Evolutionary conservation across 1,140 invertebrate genomes (phyloP).

Genomic region (Caenorhabditis briggsae): DNA sequence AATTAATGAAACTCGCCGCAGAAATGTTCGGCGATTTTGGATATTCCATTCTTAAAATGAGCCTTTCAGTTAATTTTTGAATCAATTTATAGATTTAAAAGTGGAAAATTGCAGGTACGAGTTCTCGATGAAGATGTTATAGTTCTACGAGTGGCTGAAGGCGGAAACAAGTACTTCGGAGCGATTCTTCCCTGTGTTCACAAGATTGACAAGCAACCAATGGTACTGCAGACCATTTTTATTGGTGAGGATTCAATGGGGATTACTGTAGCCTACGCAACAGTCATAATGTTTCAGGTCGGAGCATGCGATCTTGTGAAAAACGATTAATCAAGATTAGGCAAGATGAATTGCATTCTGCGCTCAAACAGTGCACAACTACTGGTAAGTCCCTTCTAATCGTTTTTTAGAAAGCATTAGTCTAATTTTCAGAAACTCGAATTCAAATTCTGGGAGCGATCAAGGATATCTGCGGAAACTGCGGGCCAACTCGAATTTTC

Average conservation of each 20-base stretch:
- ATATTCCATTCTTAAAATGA: conserved; percentile 49
- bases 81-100: not conserved
- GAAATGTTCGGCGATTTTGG: conserved; percentile 62
- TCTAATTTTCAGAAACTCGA: conserved; percentile 6
- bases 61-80: conserved; percentile 32
- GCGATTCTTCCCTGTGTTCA: conserved; percentile 58
- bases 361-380: not conserved
- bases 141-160: conserved; percentile 56
- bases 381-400: not conserved
- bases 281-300: conserved; percentile 1
- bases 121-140: conserved; percentile 57
- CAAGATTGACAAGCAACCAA: conserved; percentile 48
- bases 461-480: conserved; percentile 10
- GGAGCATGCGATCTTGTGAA: conserved; percentile 40
- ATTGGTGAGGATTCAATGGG: conserved; percentile 8
- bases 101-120: conserved; percentile 9
- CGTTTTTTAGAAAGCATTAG: not conserved
- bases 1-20: conserved; percentile 39
- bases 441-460: conserved; percentile 19
- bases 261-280: not conserved
- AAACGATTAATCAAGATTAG: conserved; percentile 1
- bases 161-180: conserved; percentile 54
- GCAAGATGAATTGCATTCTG: conserved; percentile 2
- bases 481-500: conserved; percentile 37
- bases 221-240: conserved; percentile 62